Conservation (phyloP, 1,140 invertebrate species). For the Pygmarrhopalites habei region DNA sequence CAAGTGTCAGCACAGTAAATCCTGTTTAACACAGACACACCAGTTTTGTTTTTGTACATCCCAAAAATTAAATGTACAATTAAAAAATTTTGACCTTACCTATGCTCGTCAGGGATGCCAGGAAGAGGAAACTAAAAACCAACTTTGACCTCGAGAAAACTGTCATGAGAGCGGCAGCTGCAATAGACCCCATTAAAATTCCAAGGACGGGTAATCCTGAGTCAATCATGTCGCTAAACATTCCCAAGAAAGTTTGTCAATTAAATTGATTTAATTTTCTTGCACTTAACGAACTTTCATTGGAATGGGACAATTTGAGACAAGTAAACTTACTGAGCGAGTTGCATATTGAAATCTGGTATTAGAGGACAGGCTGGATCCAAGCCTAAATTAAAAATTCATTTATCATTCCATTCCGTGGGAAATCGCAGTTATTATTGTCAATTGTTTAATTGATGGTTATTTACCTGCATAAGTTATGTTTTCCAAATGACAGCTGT, state of each 20-base stretch:
- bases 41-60: neutral
- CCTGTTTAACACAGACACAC: no score
- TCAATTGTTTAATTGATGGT: no score
- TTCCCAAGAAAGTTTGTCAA: no score
- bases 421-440: neutral
- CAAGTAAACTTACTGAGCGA: slow-evolving; percentile 23
- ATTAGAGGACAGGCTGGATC: slow-evolving; percentile 36
- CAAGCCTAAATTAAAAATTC: slow-evolving; percentile 25
- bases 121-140: slow-evolving; percentile 20
- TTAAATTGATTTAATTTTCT: no score
- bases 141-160: slow-evolving; percentile 23
- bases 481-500: slow-evolving; percentile 33
- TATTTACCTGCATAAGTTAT: slow-evolving; percentile 37
- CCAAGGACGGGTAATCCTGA: slow-evolving; percentile 36
- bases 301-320: neutral
- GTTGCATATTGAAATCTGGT: slow-evolving; percentile 39
- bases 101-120: slow-evolving; percentile 31
- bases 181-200: slow-evolving; percentile 33
- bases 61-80: slow-evolving; percentile 4
- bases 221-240: slow-evolving; percentile 31
- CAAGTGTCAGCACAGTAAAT: slow-evolving; percentile 13
- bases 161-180: slow-evolving; percentile 20
- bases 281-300: no score
- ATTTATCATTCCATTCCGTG: neutral
- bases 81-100: slow-evolving; percentile 19